Base-by-base conservation (phyloP, 2,888 invertebrate genomes). In the Apamea anceps region DNA sequence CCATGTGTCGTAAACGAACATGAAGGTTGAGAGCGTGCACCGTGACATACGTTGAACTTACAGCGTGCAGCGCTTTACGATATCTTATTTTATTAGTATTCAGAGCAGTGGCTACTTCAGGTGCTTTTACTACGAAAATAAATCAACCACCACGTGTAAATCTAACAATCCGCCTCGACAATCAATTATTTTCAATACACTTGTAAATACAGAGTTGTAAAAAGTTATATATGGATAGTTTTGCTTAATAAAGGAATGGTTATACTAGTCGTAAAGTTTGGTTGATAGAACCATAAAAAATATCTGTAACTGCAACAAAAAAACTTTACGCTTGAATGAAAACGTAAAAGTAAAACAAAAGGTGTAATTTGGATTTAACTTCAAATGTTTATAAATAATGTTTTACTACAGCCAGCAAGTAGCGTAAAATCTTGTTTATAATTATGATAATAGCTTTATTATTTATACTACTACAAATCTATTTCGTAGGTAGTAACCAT, bases 401-500 rank as follows among this genome's bases (percentile, higher is more conserved):
- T 93, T 93, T 94, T 95, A 96, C 96, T 95, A 96, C 94, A 92
- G 93, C 92, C 95, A 90, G 89, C 93, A 93, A 91, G 93, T 93
- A 94, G 94, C 95, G 96, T 96, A 94, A 96, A 96, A 95, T 95
- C 95, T 95, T 94, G 96, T 95, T 96, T 96, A 96, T 96, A 96
- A 96, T 96, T 96, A 96, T 95, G 94, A 95, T 96, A 96, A 96
- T 96, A 92, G 94, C 93, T 93, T 93, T 94, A 95, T 94, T 95
- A 95, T 37, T 37, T 91, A 95, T 95, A 93, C 93, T 90, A 93
- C 93, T 94, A 95, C 95, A 95, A 96, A 96, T 95, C 95, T 94
- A 96, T 96, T 96, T 94, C 90, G 95, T 96, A 95, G 95, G 96
- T 96, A 95, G 93, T 93, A 93, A 94, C 94, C 93, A 96, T 96